Percentiles rank a stretch among this genome's conserved stretches.
These are phyloP conservation scores for Scleropages formosus DNA, from an alignment of 2,797 vertebrate genomes.

Conservation along the genomic window DNA sequence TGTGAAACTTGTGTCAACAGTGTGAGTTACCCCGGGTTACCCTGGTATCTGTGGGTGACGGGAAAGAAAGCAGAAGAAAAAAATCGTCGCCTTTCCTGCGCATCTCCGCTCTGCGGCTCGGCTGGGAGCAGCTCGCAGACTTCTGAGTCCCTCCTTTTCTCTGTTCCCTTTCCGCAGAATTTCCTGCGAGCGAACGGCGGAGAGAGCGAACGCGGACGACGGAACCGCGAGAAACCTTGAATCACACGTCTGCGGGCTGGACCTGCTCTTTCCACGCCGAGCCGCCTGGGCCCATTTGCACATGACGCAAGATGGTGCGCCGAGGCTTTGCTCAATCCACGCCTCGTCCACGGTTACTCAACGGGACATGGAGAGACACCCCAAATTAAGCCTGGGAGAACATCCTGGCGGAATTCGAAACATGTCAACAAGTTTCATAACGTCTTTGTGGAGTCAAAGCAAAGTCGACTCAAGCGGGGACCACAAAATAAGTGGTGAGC, in stretches of 20 bases:
- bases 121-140: neutral
- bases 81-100: neutral
- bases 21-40: neutral
- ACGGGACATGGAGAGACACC: neutral
- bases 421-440: conserved; percentile 1
- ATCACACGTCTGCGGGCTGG: neutral
- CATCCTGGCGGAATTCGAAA: neutral
- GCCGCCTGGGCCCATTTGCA: neutral
- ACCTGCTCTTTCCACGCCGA: too few relatives aligned
- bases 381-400: neutral
- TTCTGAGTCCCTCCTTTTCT: neutral
- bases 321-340: neutral
- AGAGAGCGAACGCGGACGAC: conserved; percentile 1
- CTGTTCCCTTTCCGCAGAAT: neutral
- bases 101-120: neutral
- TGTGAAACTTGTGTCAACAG: neutral
- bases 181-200: too few relatives aligned
- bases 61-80: neutral
- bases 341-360: neutral
- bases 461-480: too few relatives aligned
- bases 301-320: neutral
- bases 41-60: neutral
- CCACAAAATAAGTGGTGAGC: neutral
- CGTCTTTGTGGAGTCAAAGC: neutral
- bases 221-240: neutral